Percentiles rank a stretch among this genome's conserved stretches.
phyloP scores from a whole-genome alignment of 92 coral and sea anemone species.

The Desmophyllum pertusum region DNA sequence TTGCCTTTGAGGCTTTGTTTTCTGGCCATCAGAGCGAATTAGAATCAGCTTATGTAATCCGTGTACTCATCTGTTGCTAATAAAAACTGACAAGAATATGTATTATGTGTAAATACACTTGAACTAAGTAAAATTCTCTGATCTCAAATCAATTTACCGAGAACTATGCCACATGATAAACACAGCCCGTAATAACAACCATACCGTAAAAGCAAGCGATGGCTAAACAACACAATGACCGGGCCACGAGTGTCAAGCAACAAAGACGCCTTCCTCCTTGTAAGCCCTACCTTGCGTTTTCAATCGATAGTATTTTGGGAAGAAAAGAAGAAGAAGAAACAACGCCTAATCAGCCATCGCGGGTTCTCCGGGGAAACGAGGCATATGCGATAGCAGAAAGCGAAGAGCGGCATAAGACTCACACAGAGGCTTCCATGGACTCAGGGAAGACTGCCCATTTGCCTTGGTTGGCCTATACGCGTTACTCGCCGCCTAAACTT shows the following conservation, averaged over 20 bases:
- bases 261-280: background rate
- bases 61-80: slow-evolving; percentile 74
- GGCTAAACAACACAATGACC: slow-evolving; percentile 19
- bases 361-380: background rate
- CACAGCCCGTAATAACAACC: slow-evolving; percentile 19
- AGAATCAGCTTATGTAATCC: slow-evolving; percentile 73
- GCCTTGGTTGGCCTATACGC: slow-evolving; percentile 89
- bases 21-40: slow-evolving; percentile 60
- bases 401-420: background rate
- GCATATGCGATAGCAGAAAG: background rate
- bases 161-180: slow-evolving; percentile 34
- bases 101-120: slow-evolving; percentile 75
- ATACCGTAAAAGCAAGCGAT: slow-evolving; percentile 12
- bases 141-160: slow-evolving; percentile 64
- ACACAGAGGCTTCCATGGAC: background rate
- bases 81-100: slow-evolving; percentile 67
- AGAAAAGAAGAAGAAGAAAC: slow-evolving; percentile 4
- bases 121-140: slow-evolving; percentile 68
- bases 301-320: slow-evolving; percentile 49
- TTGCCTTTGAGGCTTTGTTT: slow-evolving; percentile 33
- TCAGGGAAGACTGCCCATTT: slow-evolving; percentile 29
- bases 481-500: slow-evolving; percentile 95
- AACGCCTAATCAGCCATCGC: background rate
- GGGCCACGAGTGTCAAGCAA: background rate
- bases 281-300: slow-evolving; percentile 38